Evolutionary conservation across 2,888 invertebrate species (phyloP).

Genomic region (Stenoptilia bipunctidactyla): DNA sequence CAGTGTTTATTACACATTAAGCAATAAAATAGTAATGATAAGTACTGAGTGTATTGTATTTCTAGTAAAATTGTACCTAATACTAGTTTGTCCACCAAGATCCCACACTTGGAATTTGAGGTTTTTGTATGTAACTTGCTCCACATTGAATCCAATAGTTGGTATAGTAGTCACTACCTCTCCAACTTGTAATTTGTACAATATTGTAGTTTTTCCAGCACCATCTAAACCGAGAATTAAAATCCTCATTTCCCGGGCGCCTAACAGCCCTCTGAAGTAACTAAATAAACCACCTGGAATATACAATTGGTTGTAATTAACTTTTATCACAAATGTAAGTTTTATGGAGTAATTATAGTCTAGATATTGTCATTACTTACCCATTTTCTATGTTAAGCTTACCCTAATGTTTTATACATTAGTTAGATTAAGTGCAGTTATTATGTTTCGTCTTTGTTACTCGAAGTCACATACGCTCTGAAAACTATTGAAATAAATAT

Average conservation of each 20-base stretch:
- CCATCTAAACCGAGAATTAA: conserved; percentile 97
- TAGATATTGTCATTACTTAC: conserved; percentile 30
- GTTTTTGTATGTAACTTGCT: conserved; percentile 99
- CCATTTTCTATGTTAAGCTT: conserved; percentile 48
- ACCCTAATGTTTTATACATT: not conserved
- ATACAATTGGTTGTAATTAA: not conserved
- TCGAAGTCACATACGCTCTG: too few relatives aligned
- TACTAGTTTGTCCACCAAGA: conserved; percentile 98
- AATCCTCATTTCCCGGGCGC: conserved; percentile 97
- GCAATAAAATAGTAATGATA: conserved; percentile 7
- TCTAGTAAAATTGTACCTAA: too few relatives aligned
- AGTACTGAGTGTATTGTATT: too few relatives aligned
- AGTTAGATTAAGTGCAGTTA: not conserved
- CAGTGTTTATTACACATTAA: not conserved
- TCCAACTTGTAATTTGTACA: conserved; percentile 97
- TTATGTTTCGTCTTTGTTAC: not conserved
- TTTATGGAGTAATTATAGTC: not conserved
- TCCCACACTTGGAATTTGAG: conserved; percentile 99
- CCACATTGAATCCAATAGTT: conserved; percentile 98
- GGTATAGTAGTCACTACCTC: conserved; percentile 99
- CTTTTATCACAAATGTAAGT: not conserved
- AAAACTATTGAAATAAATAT: too few relatives aligned
- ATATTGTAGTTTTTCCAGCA: conserved; percentile 98
- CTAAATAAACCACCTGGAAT: conserved; percentile 92
- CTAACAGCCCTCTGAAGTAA: conserved; percentile 95